These are phyloP conservation scores for Actenoides hombroni DNA, from an alignment of 2,113 vertebrate genomes.

Conservation along the genomic window DNA sequence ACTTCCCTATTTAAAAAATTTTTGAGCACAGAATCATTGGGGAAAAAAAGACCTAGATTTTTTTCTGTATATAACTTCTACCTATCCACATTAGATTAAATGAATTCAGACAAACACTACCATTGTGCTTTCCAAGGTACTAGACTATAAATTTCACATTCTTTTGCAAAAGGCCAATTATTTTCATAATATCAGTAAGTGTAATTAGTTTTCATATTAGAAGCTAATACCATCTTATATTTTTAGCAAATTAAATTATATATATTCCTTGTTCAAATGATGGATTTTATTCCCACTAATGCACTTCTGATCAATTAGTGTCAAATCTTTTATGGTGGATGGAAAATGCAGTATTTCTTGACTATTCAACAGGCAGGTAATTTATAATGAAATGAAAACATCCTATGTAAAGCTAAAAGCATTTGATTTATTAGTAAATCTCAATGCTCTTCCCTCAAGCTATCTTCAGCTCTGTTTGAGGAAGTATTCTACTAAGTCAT, in stretches of 20 bases:
- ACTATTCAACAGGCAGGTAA: neutral
- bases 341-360: conserved; percentile 12
- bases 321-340: neutral
- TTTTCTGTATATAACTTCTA: neutral
- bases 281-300: neutral
- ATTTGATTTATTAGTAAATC: conserved; percentile 48
- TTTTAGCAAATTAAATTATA: neutral
- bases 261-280: neutral
- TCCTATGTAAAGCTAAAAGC: conserved; percentile 4
- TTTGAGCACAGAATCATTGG: neutral
- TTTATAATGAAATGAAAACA: conserved; percentile 33
- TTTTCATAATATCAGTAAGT: conserved; percentile 7
- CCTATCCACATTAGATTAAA: neutral
- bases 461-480: neutral
- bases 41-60: neutral
- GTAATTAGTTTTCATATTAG: neutral
- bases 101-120: neutral
- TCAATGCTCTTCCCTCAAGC: neutral
- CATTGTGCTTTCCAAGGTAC: neutral
- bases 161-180: neutral
- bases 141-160: neutral
- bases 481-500: neutral
- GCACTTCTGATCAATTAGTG: neutral
- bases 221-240: neutral
- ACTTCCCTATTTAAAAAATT: neutral